Percentiles rank a stretch among this genome's conserved stretches.
Evolutionary conservation across 2,797 vertebrate species (phyloP).

Genomic region (Aphelocoma californica): DNA sequence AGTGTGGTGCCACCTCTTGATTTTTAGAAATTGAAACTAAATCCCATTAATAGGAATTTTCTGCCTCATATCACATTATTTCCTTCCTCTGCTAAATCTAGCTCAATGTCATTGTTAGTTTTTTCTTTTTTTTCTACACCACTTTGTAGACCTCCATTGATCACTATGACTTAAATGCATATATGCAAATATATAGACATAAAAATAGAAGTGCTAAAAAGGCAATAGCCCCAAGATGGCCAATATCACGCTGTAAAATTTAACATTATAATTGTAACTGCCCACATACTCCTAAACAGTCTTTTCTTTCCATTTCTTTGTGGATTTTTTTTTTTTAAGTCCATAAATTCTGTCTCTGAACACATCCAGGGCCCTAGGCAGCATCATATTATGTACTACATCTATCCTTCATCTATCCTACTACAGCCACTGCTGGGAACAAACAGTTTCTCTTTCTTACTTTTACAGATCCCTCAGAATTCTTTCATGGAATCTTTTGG

Average conservation of each 20-base stretch:
- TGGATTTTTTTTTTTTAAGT: neutral
- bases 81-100: neutral
- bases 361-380: fast-evolving
- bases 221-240: neutral
- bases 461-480: neutral
- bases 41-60: neutral
- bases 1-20: neutral
- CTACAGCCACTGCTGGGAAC: neutral
- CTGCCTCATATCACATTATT: neutral
- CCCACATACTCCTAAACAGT: neutral
- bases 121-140: neutral
- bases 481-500: neutral
- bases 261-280: neutral
- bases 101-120: neutral
- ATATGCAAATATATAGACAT: fast-evolving
- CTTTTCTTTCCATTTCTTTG: fast-evolving
- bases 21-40: neutral
- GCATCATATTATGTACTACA: neutral
- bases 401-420: neutral
- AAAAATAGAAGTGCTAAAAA: neutral
- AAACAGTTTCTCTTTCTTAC: neutral
- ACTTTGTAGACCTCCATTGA: neutral
- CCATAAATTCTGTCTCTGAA: neutral
- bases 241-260: neutral
- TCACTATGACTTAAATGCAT: neutral